These are phyloP conservation scores for Diabrotica undecimpunctata DNA, from an alignment of 1,140 invertebrate genomes.

Conservation along the genomic window DNA sequence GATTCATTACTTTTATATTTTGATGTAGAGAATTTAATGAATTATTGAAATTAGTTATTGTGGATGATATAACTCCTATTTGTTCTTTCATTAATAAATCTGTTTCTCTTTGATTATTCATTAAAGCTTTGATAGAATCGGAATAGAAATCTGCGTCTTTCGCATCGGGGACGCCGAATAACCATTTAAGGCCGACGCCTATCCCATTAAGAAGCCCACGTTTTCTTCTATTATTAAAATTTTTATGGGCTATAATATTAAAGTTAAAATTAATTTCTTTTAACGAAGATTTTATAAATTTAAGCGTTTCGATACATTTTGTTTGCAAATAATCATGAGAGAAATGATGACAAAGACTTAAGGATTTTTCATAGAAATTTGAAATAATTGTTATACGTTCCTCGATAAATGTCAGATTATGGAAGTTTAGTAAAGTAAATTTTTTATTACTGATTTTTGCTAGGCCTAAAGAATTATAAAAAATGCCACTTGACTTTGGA, in stretches of 20 bases:
- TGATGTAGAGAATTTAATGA: slow-evolving; percentile 5
- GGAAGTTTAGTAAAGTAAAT: no score
- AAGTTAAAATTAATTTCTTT: slow-evolving; percentile 23
- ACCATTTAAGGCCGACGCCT: slow-evolving; percentile 39
- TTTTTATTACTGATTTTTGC: no score
- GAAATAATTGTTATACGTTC: no score
- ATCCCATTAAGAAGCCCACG: slow-evolving; percentile 37
- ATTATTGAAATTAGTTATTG: slow-evolving; percentile 16
- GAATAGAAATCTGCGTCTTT: slow-evolving; percentile 37
- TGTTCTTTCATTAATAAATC: slow-evolving; percentile 28
- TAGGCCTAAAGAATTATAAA: no score
- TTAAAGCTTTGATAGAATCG: slow-evolving; percentile 31
- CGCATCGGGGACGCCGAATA: slow-evolving; percentile 40
- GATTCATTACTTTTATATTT: slow-evolving; percentile 20
- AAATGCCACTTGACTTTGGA: no score
- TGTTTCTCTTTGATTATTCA: slow-evolving; percentile 19
- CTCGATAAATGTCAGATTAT: no score
- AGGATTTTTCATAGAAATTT: no score
- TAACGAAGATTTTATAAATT: slow-evolving; percentile 35
- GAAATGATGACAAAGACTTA: no score
- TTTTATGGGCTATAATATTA: slow-evolving; percentile 13
- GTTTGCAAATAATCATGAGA: no score
- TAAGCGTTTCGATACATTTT: slow-evolving; percentile 41
- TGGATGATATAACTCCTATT: slow-evolving; percentile 22
- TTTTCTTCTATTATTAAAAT: slow-evolving; percentile 10